Base-by-base conservation (phyloP, 2,797 vertebrate species). In the Botia kubotai region DNA sequence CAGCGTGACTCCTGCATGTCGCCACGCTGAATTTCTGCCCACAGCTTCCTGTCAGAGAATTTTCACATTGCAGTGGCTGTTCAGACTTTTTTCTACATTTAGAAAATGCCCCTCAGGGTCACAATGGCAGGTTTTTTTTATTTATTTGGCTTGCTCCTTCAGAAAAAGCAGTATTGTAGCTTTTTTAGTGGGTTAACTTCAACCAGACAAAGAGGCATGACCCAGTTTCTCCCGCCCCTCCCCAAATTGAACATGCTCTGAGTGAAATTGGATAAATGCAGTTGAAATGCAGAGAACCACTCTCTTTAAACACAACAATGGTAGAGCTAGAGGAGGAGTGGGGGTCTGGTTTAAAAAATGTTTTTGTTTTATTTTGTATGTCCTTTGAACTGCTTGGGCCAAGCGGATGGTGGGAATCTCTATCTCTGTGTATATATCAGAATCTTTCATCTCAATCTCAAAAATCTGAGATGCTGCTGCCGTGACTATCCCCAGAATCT, bases 131-230 rank as follows among this genome's bases (percentile, higher is more conserved):
- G 55, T 57, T 79, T 29, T 79, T 29, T 65, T 46, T 70, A 10
- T 50, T 39, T 48, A 57, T 79, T 82, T 19, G 29, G 29, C 65
- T 79, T 46, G 33, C 29, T 72, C 70, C 43, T 29, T 79, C 33
- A 29, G 48, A 46, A 19, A 55, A 11, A 36, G 50, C 55, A 57
- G 29, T 55, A 72, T 63, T 33, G 75, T 39, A 0, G n/a, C 3
- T 36, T 82, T 80, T 70, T 89, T 83, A 83, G 1, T 81, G 70
- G n/a, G 0, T 76, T 74, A 83, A 79, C 82, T 79, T 85, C 62
- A 72, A 80, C 70, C 75, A 72, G 80, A 76, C 74, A 82, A 72
- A 85, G 62, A 65, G 77, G 50, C 69, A 76, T 85, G 79, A 83
- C 83, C 83, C 74, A 85, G 58, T 85, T 83, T 80, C 36, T 23